Evolutionary conservation across 1,140 invertebrate genomes (phyloP), one percentile per base, ranked within the genome.

Genomic region (Solen grandis): DNA sequence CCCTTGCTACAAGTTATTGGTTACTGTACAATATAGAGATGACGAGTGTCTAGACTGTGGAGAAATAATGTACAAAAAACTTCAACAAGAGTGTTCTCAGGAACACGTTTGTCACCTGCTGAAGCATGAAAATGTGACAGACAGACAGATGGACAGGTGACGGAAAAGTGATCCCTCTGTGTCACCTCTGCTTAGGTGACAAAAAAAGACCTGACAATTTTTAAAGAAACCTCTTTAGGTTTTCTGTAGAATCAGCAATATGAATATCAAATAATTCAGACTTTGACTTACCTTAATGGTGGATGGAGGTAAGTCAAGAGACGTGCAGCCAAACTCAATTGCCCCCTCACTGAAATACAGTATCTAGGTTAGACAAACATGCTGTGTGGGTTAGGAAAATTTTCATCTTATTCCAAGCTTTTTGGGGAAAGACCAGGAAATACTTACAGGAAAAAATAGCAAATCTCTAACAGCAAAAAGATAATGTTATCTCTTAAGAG

Each of bases 241-340:
- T 46, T 2, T 14, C 19, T 10, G 0, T n/a, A 66, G 2, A 29
- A 16, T 0, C 36, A 16, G 31, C n/a, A 35, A 33, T 19, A 66
- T 19, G 36, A 5, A 29, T 5, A 60, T 22, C 69, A 79, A 70
- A 14, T 52, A 46, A 41, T 41, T 0, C 62, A 38, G 52, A 25
- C 35, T 13, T 29, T 38, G 59, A 79, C 74, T 77, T 85, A 92
- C 92, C 85, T 89, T 87, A 5, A 83, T 95, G 33, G 92, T 65
- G 5, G 88, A 86, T 5, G 89, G 86, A 31, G 90, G 54, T 25
- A 91, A 59, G 35, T 80, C 94, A 25, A 98, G 93, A 62, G 95
- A 88, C 33, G 91, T 90, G 81, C 92, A 92, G 41, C 92, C 92
- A 89, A 93, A 92, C 73, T 92, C 95, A 91, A 97, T 97, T 2